Evolutionary conservation across 2,113 vertebrate genomes (phyloP), one percentile per base, ranked within the genome.

Genomic region (Hassar affinis): DNA sequence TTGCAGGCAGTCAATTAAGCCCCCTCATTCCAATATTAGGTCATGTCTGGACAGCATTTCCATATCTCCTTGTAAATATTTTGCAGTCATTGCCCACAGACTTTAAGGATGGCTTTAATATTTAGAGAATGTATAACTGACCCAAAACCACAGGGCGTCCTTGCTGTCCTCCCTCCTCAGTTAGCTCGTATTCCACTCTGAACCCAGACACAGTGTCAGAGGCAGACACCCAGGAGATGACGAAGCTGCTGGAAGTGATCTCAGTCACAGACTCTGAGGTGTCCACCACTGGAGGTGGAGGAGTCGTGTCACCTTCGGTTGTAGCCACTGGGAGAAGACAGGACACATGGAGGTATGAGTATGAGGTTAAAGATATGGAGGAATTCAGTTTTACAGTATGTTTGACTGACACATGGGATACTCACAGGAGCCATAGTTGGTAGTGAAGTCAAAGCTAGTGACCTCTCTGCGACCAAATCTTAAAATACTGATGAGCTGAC

Each of bases 141-240:
- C 98, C 97, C 18, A 99, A 90, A 84, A 97, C 94, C 15, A 94
- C 92, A 0, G 97, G 95, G 10, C 93, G 83, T 14, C 94, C 95
- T 0, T 96, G 94, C 11, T 93, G 88, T 6, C 94, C 95, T 0
- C 97, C 97, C 17, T 96, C 94, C 85, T 99, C 98, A 0, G 91
- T 98, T 86, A 99, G 95, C 90, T 97, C 96, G 2, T 99, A 99
- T 82, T 97, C 97, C 15, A 99, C 95, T 59, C 96, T 94, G 93
- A 98, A 98, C 27, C 98, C 98, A 1, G 98, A 99, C 62, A 99
- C 93, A 0, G 96, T 98, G 93, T 98, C 96, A 0, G 97, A 98
- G 52, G 98, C 98, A 0, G 98, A 98, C 82, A 99, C 96, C 98
- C 98, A 99, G 11, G 98, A 99, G 85, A 99, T 93, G 85, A 99